Conservation (phyloP, 2,113 vertebrate species). For the Bufo gargarizans region DNA sequence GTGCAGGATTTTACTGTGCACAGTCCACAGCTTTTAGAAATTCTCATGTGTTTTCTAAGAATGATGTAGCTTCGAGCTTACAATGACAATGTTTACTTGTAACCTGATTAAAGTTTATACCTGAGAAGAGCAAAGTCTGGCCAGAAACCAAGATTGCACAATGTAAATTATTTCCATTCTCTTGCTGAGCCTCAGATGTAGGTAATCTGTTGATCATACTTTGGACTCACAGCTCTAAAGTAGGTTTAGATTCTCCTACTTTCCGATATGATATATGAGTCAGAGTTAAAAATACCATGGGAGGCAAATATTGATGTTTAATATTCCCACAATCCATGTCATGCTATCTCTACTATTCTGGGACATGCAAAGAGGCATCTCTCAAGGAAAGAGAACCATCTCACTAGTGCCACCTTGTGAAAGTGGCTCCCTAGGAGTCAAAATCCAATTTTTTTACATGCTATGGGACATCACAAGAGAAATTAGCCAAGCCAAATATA, state of each 20-base stretch:
- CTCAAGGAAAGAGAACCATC: too few species aligned
- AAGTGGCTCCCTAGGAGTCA: too few species aligned
- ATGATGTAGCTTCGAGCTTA: constrained; percentile 19
- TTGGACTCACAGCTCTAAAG: constrained; percentile 39
- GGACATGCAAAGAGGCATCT: not conserved
- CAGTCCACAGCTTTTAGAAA: not conserved
- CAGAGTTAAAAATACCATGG: constrained; percentile 30
- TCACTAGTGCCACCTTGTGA: too few species aligned
- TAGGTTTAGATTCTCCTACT: constrained; percentile 45
- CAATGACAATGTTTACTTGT: constrained; percentile 37
- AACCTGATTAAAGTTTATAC: constrained; percentile 39
- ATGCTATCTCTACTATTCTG: not conserved
- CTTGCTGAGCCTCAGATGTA: constrained; percentile 29
- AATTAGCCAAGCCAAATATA: too few species aligned
- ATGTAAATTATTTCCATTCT: constrained; percentile 46
- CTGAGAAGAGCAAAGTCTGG: constrained; percentile 15
- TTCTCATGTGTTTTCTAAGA: not conserved
- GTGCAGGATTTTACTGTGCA: not conserved
- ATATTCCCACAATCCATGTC: constrained; percentile 38
- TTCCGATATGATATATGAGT: constrained; percentile 21
- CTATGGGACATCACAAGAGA: too few species aligned
- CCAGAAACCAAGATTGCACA: constrained; percentile 7
- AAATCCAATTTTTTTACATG: too few species aligned
- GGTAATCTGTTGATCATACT: constrained; percentile 49
- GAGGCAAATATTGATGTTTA: constrained; percentile 30